Conservation (phyloP, 2,113 vertebrate species). For the Abramis brama region DNA sequence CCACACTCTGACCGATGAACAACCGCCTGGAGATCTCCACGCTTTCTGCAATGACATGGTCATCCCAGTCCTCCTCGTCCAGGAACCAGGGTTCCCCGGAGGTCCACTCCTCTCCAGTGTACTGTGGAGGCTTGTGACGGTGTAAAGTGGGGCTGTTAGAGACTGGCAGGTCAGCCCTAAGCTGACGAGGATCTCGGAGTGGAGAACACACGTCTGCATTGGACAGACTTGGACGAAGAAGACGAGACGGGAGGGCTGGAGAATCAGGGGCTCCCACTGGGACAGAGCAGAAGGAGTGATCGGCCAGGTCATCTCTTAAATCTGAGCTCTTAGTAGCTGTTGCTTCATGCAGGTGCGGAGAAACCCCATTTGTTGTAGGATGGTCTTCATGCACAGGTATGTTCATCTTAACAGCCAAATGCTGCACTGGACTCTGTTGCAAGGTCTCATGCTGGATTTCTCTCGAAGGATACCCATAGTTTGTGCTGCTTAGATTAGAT, state of each 20-base stretch:
- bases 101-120: constrained; percentile 59
- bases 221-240: constrained; percentile 64
- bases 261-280: constrained; percentile 55
- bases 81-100: constrained; percentile 63
- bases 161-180: constrained; percentile 62
- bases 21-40: constrained; percentile 67
- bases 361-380: constrained; percentile 56
- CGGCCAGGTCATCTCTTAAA: constrained; percentile 3
- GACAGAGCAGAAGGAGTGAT: constrained; percentile 10
- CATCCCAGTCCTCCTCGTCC: constrained; percentile 43
- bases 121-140: constrained; percentile 72
- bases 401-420: constrained; percentile 72
- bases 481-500: constrained; percentile 45
- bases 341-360: constrained; percentile 47
- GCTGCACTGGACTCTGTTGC: constrained; percentile 60
- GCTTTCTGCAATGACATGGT: constrained; percentile 60
- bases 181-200: constrained; percentile 71
- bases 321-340: constrained; percentile 29
- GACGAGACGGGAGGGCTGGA: constrained; percentile 67
- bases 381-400: constrained; percentile 75
- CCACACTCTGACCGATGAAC: constrained; percentile 67
- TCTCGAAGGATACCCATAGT: constrained; percentile 23
- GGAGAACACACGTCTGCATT: constrained; percentile 72
- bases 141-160: constrained; percentile 74
- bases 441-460: constrained; percentile 49